Base-by-base conservation (phyloP, 2,888 invertebrate genomes). In the Aradus depressus region DNA sequence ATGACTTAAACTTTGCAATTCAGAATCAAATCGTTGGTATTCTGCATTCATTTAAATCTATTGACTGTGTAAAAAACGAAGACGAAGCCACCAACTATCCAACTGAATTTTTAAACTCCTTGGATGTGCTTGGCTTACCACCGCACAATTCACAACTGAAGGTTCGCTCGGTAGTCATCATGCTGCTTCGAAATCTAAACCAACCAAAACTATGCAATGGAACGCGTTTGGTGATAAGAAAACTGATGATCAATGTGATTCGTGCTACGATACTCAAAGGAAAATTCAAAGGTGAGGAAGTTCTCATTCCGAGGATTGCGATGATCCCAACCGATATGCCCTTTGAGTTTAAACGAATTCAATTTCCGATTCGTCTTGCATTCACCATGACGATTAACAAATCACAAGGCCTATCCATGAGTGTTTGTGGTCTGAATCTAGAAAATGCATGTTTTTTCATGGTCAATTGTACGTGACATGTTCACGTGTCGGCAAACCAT, bases 61-160 rank as follows among this genome's bases (percentile, higher is more conserved):
- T 61, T 47, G 60, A 63, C 60, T 60, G 59, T 37, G 50, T 51
- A 43, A 49, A 42, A 48, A 54, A 58, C 47, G 43, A 52, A 48
- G 54, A 56, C 25, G 53, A 58, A 57, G 60, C 58, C 18, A 35
- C 23, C 34, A 51, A 44, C 10, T 51, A 44, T 35, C 61, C 63
- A 58, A 57, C 45, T 50, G 62, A 64, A 60, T 61, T 63, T 62
- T 62, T 63, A 58, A 63, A 64, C 56, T 63, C 61, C 21, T 59
- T 63, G 57, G 61, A 63, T 55, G 44, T 62, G 51, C 51, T 54
- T 47, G 53, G 52, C 44, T 50, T 57, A 38, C 57, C 52, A 55
- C 52, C 44, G 38, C 55, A 60, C 47, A 47, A 41, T 51, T 44
- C 58, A 21, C 8, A 52, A 49, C 56, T 62, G 44, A 62, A 62